A percentile compares a stretch with the other conserved stretches of the same genome.
Evolutionary conservation across 2,888 invertebrate genomes (phyloP).

Genomic region (Drosophila neutralis): DNA sequence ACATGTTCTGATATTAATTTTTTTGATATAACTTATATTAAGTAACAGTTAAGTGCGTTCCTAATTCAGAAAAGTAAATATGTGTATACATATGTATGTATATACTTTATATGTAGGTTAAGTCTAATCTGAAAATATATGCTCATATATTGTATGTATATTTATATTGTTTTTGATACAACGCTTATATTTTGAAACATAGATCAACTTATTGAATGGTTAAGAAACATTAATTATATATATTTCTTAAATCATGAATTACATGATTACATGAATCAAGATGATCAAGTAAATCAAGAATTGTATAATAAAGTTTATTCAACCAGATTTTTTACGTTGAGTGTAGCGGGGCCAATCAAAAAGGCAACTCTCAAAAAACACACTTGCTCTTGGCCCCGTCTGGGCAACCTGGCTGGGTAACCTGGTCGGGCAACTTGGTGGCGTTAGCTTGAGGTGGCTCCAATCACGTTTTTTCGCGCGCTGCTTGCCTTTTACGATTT

Average conservation of each 20-base stretch:
- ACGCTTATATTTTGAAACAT: neutral
- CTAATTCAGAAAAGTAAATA: neutral
- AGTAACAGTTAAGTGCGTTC: too few relatives aligned
- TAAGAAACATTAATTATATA: neutral
- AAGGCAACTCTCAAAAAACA: conserved; percentile 8
- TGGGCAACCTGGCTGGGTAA: neutral
- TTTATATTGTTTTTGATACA: neutral
- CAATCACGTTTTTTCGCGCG: conserved; percentile 74
- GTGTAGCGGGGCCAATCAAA: conserved; percentile 6
- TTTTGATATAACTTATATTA: neutral
- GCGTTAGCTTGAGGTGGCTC: conserved; percentile 75
- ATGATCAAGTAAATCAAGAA: neutral
- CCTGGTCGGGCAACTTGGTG: conserved; percentile 27
- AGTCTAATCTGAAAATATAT: neutral
- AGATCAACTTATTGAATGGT: accelerated
- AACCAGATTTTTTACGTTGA: neutral
- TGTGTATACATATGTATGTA: too few relatives aligned
- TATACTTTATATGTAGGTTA: neutral
- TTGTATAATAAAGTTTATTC: neutral
- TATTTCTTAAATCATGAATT: neutral
- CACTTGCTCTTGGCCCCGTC: conserved; percentile 11
- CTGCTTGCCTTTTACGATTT: conserved; percentile 77
- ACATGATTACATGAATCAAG: accelerated
- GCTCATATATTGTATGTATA: too few relatives aligned
- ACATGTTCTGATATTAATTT: neutral